These are phyloP conservation scores for Palythoa grandiflora DNA, from an alignment of 92 coral and sea anemone genomes.

Conservation along the genomic window DNA sequence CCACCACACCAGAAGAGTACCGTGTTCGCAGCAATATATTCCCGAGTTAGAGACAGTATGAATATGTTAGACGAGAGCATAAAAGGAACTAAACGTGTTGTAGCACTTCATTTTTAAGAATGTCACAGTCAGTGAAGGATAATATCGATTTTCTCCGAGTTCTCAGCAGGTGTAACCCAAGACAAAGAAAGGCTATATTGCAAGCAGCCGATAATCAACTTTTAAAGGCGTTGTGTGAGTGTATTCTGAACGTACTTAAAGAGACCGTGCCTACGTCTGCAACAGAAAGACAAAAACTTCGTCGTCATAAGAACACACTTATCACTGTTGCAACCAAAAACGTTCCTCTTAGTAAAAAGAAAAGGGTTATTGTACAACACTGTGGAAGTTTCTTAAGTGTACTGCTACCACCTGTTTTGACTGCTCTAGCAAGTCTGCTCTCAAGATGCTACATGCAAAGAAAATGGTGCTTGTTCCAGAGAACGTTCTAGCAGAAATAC, in stretches of 20 bases:
- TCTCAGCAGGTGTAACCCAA: constrained; percentile 35
- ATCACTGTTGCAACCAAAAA: constrained; percentile 50
- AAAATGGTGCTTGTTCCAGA: background rate
- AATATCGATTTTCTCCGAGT: constrained; percentile 48
- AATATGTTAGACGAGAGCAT: background rate
- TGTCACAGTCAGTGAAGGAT: background rate
- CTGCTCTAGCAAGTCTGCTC: background rate
- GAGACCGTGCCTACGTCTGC: background rate
- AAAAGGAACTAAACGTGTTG: background rate
- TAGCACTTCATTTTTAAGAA: background rate
- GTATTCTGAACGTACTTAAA: constrained; percentile 44
- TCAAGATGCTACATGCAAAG: background rate
- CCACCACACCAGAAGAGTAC: constrained; percentile 58
- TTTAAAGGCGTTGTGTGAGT: constrained; percentile 51
- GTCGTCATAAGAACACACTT: constrained; percentile 41
- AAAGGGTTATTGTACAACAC: constrained; percentile 42
- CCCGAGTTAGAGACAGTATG: background rate
- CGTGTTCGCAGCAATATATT: constrained; percentile 32
- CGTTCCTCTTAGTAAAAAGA: constrained; percentile 57
- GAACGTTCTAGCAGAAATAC: background rate
- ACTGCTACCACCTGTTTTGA: constrained; percentile 39
- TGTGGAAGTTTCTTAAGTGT: constrained; percentile 39
- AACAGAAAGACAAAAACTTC: constrained; percentile 40
- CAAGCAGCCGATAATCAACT: constrained; percentile 52
- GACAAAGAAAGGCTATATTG: constrained; percentile 41